Evolutionary conservation across 2,888 invertebrate species (phyloP).

Genomic region (Lasioglossum oenotherae): DNA sequence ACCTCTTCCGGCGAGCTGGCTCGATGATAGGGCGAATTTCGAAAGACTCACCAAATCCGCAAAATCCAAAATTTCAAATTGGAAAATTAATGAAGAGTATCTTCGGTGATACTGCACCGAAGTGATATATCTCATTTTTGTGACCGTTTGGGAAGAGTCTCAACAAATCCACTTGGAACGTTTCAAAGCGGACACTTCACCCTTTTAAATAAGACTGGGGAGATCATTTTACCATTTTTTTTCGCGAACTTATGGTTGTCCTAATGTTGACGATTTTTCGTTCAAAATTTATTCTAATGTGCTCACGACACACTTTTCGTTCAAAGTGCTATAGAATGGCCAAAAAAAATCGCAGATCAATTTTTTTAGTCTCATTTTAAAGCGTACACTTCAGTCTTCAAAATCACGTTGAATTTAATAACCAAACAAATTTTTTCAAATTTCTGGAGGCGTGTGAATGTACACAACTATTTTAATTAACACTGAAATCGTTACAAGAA

Average conservation of each 20-base stretch:
- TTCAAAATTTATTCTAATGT: background rate
- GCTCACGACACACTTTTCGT: background rate
- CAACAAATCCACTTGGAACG: background rate
- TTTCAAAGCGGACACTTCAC: background rate
- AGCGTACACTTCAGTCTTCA: background rate
- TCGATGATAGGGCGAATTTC: background rate
- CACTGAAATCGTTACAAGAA: background rate
- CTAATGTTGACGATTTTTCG: background rate
- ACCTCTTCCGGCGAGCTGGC: background rate
- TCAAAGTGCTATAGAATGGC: background rate
- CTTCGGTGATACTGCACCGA: background rate
- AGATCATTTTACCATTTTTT: background rate
- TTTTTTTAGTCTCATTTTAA: background rate
- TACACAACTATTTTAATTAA: background rate
- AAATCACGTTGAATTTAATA: background rate
- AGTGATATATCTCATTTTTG: background rate
- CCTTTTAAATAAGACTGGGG: background rate
- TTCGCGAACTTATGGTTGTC: background rate
- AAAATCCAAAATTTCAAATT: background rate
- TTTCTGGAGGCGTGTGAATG: background rate
- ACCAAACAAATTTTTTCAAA: background rate
- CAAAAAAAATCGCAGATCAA: background rate
- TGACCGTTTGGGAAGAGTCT: background rate
- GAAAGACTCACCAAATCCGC: background rate
- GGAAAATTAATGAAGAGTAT: background rate